Conservation (phyloP, 2,113 vertebrate species). For the Scolopax mira region DNA sequence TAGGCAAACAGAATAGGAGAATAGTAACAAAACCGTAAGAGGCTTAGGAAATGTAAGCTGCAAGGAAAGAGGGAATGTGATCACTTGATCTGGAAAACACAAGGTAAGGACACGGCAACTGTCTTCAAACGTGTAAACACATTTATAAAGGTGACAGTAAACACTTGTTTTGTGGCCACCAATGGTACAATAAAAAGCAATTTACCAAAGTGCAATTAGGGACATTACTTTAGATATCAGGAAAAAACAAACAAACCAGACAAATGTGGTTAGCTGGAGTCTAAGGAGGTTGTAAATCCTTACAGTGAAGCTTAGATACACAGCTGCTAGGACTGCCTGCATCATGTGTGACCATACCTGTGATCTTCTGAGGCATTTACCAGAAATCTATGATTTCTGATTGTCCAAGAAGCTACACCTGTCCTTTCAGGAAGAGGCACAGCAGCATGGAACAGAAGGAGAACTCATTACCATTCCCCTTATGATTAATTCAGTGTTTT, state of each 20-base stretch:
- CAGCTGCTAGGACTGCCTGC: neutral
- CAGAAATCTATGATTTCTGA: neutral
- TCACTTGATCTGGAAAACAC: neutral
- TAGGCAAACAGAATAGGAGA: neutral
- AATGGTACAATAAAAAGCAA: neutral
- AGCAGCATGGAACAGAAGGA: neutral
- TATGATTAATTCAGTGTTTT: neutral
- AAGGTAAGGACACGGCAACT: neutral
- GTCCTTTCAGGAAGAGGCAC: neutral
- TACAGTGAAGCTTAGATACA: neutral
- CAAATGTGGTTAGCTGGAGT: neutral
- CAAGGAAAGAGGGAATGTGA: neutral
- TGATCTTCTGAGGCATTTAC: neutral
- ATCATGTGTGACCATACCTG: neutral
- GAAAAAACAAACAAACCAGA: neutral
- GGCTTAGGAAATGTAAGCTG: neutral
- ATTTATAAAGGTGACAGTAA: neutral
- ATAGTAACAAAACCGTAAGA: neutral
- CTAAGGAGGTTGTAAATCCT: neutral
- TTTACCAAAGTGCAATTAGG: constrained; percentile 5
- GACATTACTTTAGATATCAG: neutral
- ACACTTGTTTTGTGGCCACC: neutral
- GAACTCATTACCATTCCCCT: fast-evolving
- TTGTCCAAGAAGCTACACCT: neutral
- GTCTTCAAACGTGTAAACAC: neutral